Evolutionary conservation across 2,888 invertebrate genomes (phyloP).

Genomic region (Trachelus stipa): DNA sequence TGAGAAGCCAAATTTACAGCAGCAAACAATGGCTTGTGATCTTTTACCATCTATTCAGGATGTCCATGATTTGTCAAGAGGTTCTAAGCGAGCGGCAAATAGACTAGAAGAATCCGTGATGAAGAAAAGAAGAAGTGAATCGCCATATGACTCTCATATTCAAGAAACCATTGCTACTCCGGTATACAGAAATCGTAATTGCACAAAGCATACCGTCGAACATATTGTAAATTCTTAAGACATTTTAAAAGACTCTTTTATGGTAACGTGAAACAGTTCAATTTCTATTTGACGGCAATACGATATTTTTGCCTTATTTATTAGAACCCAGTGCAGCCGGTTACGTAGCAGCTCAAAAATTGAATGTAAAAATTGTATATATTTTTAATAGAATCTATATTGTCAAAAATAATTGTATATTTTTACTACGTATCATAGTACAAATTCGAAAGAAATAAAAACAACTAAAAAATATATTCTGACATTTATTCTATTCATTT

Average conservation of each 20-base stretch:
- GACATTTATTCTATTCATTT: not conserved
- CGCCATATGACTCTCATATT: conserved; percentile 37
- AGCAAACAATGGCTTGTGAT: not conserved
- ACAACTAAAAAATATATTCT: not conserved
- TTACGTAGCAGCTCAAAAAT: conserved; percentile 2
- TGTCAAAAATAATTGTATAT: conserved; percentile 34
- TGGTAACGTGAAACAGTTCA: not conserved
- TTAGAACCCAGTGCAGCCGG: conserved; percentile 21
- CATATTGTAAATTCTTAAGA: conserved; percentile 62
- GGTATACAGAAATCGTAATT: conserved; percentile 46
- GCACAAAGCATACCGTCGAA: conserved; percentile 62
- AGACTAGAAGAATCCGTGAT: conserved; percentile 31
- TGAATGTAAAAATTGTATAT: conserved; percentile 37
- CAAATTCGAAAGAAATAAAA: not conserved
- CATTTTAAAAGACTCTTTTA: not conserved
- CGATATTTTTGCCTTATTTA: not conserved
- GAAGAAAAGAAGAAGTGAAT: conserved; percentile 40
- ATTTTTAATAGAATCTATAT: conserved; percentile 25
- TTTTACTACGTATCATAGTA: conserved; percentile 23
- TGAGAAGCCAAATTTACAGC: not conserved
- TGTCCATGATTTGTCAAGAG: conserved; percentile 41
- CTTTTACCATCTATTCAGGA: conserved; percentile 15
- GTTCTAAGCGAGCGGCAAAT: conserved; percentile 46
- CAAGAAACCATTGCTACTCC: conserved; percentile 38
- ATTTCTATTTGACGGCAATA: not conserved